These are phyloP conservation scores for Oasisia sp. DNA, from an alignment of 2,888 invertebrate genomes.

Conservation along the genomic window DNA sequence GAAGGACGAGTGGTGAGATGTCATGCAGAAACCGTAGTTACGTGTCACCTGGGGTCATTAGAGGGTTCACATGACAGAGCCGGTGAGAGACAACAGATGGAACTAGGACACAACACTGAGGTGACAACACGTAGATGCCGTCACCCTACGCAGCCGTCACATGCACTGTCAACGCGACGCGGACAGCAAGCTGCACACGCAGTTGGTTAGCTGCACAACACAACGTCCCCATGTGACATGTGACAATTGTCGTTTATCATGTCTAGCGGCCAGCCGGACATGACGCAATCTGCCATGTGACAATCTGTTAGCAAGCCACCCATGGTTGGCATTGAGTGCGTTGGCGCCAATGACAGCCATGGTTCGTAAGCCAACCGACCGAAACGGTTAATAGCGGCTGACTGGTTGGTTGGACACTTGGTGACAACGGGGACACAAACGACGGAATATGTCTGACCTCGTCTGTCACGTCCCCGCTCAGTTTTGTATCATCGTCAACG, in stretches of 20 bases:
- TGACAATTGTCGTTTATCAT: conserved; percentile 5
- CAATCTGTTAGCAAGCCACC: conserved; percentile 10
- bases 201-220: neutral
- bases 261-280: neutral
- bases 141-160: conserved; percentile 1
- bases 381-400: neutral
- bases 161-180: neutral
- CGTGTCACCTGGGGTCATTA: neutral
- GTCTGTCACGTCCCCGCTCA: neutral
- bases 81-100: neutral
- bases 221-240: neutral
- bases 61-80: neutral
- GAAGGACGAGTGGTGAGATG: neutral
- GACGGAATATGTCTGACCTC: conserved; percentile 4
- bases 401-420: neutral
- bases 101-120: neutral
- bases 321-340: neutral
- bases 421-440: conserved; percentile 13
- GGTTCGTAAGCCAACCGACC: neutral
- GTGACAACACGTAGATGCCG: neutral
- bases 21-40: conserved; percentile 10
- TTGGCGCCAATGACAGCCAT: conserved; percentile 8
- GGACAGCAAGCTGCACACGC: conserved; percentile 8
- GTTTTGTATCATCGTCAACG: conserved; percentile 13
- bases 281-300: neutral